phyloP scores from a whole-genome alignment of 2,888 invertebrate genomes.

The Sympetrum striolatum region DNA sequence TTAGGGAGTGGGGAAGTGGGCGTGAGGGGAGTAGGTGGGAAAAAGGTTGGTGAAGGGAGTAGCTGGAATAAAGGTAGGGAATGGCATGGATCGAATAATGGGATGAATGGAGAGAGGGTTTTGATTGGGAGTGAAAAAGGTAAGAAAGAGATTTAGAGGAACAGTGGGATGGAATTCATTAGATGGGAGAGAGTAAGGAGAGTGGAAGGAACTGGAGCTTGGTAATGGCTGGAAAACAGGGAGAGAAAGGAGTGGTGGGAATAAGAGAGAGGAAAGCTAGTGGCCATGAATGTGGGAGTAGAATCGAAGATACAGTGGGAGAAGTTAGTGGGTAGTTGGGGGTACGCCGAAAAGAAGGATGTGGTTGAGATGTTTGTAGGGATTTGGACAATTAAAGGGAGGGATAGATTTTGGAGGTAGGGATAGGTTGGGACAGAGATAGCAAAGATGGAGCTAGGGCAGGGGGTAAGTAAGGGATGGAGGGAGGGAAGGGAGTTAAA shows the following conservation, averaged over 20 bases:
- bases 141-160: neutral
- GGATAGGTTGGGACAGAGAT: no score
- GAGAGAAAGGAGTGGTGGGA: slow-evolving; percentile 17
- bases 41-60: no score
- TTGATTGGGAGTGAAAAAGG: neutral
- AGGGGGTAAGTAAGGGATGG: no score
- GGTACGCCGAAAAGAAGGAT: neutral
- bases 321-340: neutral
- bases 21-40: no score
- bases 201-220: neutral
- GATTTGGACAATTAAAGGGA: no score
- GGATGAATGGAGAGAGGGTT: neutral
- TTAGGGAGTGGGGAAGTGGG: no score
- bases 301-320: slow-evolving; percentile 44
- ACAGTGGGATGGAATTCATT: neutral
- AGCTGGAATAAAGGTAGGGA: no score
- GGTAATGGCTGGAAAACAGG: slow-evolving; percentile 49
- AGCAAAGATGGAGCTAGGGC: no score
- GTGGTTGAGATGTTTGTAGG: no score
- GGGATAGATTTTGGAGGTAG: no score
- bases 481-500: no score
- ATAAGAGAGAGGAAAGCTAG: slow-evolving; percentile 2
- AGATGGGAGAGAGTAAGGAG: neutral
- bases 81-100: no score
- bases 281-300: slow-evolving; percentile 46